Base-by-base conservation (phyloP, 2,113 vertebrate species). In the Silurus glanis region DNA sequence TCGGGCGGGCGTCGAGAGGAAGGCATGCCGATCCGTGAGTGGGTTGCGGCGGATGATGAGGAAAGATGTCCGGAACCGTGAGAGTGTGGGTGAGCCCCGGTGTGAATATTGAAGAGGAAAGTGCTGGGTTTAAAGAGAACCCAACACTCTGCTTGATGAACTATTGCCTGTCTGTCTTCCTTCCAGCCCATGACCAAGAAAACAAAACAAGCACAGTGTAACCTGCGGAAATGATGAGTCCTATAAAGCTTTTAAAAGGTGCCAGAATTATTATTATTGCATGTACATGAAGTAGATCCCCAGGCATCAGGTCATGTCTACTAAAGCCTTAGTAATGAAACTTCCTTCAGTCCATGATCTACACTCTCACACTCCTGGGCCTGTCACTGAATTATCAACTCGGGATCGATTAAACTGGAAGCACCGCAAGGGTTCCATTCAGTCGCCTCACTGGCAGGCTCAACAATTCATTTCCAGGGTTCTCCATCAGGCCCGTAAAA, bases 391-490 rank as follows among this genome's bases (percentile, higher is more conserved):
- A 25, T 5, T 23, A 82, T 69, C 58, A 75, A 47, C 83, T 21
- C 37, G 37, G 58, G 37, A 76, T 13, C 56, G 16, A 78, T 21
- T 37, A 3, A 64, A 17, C 47, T 4, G n/a, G 5, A 37, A 12
- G 12, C 17, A 19, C 7, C 5, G 3, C 1, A 5, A 17, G 51
- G 8, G 55, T 51, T 74, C 1, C 56, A 47, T 75, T 61, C 17
- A 25, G 25, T 28, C 45, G 7, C 4, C 16, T 82, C 59, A 21
- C 64, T 86, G 72, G 59, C 64, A 25, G n/a, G 5, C 17, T 59
- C 81, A 67, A 80, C 55, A 49, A 84, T 86, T 84, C 83, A 61
- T 67, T 81, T 56, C 23, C 59, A 16, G 74, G 28, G 25, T 79
- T 64, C 64, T 75, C 37, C 28, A 83, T 86, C 74, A 74, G 23